Evolutionary conservation across 2,888 invertebrate species (phyloP), one percentile per base, ranked within the genome.

Genomic region (Fragum whitleyi): DNA sequence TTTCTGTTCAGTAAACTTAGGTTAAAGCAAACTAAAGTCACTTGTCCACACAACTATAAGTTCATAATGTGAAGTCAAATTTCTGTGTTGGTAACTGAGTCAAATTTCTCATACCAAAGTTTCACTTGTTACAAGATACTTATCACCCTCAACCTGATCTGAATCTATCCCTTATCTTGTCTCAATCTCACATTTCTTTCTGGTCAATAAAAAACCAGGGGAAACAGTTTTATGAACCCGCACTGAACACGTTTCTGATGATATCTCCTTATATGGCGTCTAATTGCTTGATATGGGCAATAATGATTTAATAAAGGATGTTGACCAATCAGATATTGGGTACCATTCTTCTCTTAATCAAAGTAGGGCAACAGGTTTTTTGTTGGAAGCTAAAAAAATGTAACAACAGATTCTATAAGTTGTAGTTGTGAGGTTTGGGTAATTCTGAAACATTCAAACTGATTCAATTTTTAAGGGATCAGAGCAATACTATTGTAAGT

Each of bases 251-350:
- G 26, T 19, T 42, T 7, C 26, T 42, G 65, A 65, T 65, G 36
- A 36, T 65, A 65, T 65, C 65, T 65, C 47, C n/a, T n/a, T 65
- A 65, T 39, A 65, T 42, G 19, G 19, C 21, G 65, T 36, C 42
- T 65, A 65, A 65, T 65, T 65, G 42, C 65, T 29, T 26, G 36
- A 65, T 65, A 65, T 65, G 21, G 65, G 23, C 65, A 42, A n/a
- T 39, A 39, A 16, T 42, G 65, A 65, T 39, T 65, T 42, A 65
- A 65, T 39, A 23, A 42, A 23, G 42, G 42, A 23, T 2, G 23
- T 42, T 65, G 65, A 42, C 65, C 65, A 65, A 42, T 65, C n/a
- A n/a, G 65, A 65, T 42, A n/a, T 39, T 23, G 21, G 26, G 39
- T 42, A n/a, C 23, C 19, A 65, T 36, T 42, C 32, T 36, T 36